Base-by-base conservation (phyloP, 2,113 vertebrate species). In the Myotis yumanensis region DNA sequence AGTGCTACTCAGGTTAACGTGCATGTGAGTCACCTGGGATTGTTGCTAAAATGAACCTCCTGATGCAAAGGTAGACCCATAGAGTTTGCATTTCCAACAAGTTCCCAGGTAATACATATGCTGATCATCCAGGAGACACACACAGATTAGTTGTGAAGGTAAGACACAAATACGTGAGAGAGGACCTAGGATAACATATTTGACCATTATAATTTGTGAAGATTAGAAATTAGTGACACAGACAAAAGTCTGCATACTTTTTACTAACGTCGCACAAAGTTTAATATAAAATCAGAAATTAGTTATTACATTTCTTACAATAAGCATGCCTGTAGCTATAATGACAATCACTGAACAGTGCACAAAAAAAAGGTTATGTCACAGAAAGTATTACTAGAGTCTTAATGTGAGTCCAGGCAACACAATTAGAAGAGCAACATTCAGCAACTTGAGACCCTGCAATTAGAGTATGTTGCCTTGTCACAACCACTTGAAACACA, bases 241-340 rank as follows among this genome's bases (percentile, higher is more conserved):
- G 4, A 66, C 73, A 37, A 90, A 92, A 89, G n/a, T 14, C 62
- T 23, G 15, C 25, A 18, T 66, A 54, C 23, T 64, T 52, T 75
- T 72, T 28, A 66, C 52, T 73, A 91, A 62, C 32, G 64, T 69
- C 18, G 18, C 64, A 57, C 69, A 40, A 92, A 90, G 57, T 51
- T 85, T 94, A 93, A 95, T 64, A 85, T 82, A 59, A 95, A 96
- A 81, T 52, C 85, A 52, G 86, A 92, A 91, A 82, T 28, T 81
- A 59, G 15, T 80, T 89, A 90, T 88, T 95, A 40, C 9, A 11
- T 82, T 85, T 93, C 57, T 89, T 93, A 83, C 9, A 72, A 54
- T 62, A 71, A 68, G 23, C 43, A 46, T 4, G 1, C 72, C 48
- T 11, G 8, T 43, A 15, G 73, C 51, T 84, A 82, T 90, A 80